Percentiles rank a stretch among this genome's conserved stretches.
Evolutionary conservation across 2,113 vertebrate genomes (phyloP).

Genomic region (Tinamus guttatus): DNA sequence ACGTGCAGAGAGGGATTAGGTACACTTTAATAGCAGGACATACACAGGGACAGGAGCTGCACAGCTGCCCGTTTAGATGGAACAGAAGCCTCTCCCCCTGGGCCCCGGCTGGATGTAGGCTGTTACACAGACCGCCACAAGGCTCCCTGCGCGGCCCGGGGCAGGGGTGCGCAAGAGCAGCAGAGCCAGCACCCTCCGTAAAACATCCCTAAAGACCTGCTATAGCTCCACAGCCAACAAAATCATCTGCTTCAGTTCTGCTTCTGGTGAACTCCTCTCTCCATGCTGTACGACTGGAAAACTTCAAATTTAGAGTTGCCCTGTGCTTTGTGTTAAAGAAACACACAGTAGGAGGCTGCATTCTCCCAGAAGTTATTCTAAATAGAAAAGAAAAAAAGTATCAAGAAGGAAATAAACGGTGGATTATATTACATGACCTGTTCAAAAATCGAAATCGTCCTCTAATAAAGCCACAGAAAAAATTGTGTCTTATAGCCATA

Average conservation of each 20-base stretch:
- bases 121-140: conserved; percentile 1
- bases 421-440: background rate
- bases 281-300: background rate
- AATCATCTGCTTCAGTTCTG: background rate
- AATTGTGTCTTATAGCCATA: background rate
- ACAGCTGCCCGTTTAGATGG: background rate
- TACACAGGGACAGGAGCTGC: background rate
- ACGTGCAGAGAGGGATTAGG: background rate
- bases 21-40: background rate
- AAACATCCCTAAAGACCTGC: conserved; percentile 15
- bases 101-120: background rate
- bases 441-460: background rate
- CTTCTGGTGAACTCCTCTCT: background rate
- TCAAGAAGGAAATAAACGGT: background rate
- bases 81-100: background rate
- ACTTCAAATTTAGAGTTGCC: background rate
- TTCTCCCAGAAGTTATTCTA: background rate
- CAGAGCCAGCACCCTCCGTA: background rate
- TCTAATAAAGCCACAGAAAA: background rate
- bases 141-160: conserved; percentile 13
- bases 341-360: background rate
- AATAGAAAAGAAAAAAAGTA: background rate
- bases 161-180: background rate
- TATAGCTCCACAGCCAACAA: background rate
- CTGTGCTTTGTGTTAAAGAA: background rate